Base-by-base conservation (phyloP, 2,113 vertebrate genomes). In the Eudyptes chrysolophus region DNA sequence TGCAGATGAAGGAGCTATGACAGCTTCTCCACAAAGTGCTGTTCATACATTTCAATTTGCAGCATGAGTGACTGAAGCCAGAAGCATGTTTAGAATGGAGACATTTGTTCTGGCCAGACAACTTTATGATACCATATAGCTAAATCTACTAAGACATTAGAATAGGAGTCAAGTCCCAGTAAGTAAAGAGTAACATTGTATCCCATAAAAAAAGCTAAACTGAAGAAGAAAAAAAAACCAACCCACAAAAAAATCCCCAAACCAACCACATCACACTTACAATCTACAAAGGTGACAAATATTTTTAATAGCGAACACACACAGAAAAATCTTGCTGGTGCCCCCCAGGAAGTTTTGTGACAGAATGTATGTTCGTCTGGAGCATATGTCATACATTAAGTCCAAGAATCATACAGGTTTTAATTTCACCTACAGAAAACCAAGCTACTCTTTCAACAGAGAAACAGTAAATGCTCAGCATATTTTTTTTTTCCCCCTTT, bases 381-480 rank as follows among this genome's bases (percentile, higher is more conserved):
- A 84, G 15, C 21, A 46, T 2, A 1, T 1, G 0, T 20, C 57
- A 71, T 7, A 60, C 9, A 19, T 16, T 14, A 64, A 13, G 21
- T 38, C 36, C 34, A 61, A 3, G 3, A 64, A 66, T 29, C 22
- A 26, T 2, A 86, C 4, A 57, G 29, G 12, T 29, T 78, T 92
- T 40, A 83, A 76, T 27, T 64, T 69, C 18, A 70, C 17, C 11
- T 54, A 40, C 21, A 51, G 76, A 66, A 93, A 93, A 54, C 3
- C 34, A 81, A 80, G 32, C 51, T 61, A 34, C 10, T 69, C 25
- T 54, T 88, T 46, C 71, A 95, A 44, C 11, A 72, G 29, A 89
- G 14, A 74, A 72, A 70, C 22, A 46, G 8, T 40, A 54, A 51
- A 65, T 8, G 9, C 16, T 70, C n/a, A 60, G 54, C 42, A 58